Percentiles rank a stretch among this genome's conserved stretches.
These are phyloP conservation scores for Silurus lanzhouensis DNA, from an alignment of 2,797 vertebrate species.

Conservation along the genomic window DNA sequence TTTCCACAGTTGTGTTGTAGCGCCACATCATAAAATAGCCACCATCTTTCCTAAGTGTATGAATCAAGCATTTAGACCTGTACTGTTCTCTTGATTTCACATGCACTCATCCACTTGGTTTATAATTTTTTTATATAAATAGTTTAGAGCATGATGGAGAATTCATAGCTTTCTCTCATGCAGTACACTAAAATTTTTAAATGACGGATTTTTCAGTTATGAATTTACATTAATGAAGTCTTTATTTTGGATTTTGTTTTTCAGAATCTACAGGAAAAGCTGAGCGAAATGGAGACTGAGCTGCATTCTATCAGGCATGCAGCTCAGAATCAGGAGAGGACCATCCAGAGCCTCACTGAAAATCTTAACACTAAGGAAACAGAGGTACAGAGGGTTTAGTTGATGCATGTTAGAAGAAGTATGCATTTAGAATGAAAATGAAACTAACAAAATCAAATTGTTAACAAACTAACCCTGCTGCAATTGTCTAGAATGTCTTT, in stretches of 20 bases:
- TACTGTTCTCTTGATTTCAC: no score
- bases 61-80: neutral
- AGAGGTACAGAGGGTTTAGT: constrained; percentile 75
- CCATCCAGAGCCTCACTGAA: constrained; percentile 85
- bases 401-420: no score
- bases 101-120: neutral
- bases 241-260: neutral
- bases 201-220: neutral
- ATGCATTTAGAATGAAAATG: no score
- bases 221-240: neutral
- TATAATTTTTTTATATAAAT: neutral
- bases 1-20: neutral
- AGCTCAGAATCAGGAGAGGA: constrained; percentile 81
- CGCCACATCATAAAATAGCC: neutral
- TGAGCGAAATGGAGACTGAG: constrained; percentile 86
- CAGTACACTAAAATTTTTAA: neutral
- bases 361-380: constrained; percentile 84
- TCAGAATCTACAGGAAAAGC: constrained; percentile 90
- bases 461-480: neutral
- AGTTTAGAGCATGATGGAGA: no score
- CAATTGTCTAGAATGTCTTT: neutral
- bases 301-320: constrained; percentile 82
- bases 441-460: neutral
- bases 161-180: neutral
- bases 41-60: neutral